Conservation (phyloP, 1,140 invertebrate species). For the Ceratina calcarata region DNA sequence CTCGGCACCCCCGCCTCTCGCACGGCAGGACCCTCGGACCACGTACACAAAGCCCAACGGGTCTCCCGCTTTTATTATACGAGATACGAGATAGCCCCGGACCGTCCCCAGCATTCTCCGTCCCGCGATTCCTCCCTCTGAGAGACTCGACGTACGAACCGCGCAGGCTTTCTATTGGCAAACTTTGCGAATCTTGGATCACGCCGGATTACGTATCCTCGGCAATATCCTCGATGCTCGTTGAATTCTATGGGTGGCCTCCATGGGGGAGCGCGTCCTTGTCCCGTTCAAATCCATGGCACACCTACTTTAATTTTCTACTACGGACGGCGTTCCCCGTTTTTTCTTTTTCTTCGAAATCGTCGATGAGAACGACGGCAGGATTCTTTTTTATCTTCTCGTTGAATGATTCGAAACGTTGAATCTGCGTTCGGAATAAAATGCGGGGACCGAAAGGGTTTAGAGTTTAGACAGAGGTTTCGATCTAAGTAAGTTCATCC, state of each 20-base stretch:
- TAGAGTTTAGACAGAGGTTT: too few relatives aligned
- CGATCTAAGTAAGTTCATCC: neutral
- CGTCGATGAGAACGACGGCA: neutral
- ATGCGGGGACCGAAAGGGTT: too few relatives aligned
- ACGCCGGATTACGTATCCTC: conserved; percentile 66
- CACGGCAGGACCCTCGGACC: conserved; percentile 58
- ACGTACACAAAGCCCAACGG: conserved; percentile 71
- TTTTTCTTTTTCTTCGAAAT: neutral
- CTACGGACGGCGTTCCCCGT: neutral
- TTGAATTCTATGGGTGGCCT: conserved; percentile 34
- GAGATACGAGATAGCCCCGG: conserved; percentile 71
- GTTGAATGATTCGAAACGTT: too few relatives aligned
- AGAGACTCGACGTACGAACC: conserved; percentile 11
- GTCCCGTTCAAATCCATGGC: conserved; percentile 11
- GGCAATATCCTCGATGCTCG: conserved; percentile 54
- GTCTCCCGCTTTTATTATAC: conserved; percentile 74
- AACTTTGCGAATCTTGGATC: conserved; percentile 70
- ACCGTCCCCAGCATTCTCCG: conserved; percentile 5
- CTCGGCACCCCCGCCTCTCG: conserved; percentile 39
- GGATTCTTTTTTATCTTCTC: too few relatives aligned
- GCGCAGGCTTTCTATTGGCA: conserved; percentile 61
- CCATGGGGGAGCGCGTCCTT: conserved; percentile 1
- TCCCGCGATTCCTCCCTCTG: conserved; percentile 21
- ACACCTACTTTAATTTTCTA: conserved; percentile 10
- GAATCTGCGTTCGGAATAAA: too few relatives aligned